Conservation (phyloP, 2,888 invertebrate species). For the Macrosoma leucophasiata region DNA sequence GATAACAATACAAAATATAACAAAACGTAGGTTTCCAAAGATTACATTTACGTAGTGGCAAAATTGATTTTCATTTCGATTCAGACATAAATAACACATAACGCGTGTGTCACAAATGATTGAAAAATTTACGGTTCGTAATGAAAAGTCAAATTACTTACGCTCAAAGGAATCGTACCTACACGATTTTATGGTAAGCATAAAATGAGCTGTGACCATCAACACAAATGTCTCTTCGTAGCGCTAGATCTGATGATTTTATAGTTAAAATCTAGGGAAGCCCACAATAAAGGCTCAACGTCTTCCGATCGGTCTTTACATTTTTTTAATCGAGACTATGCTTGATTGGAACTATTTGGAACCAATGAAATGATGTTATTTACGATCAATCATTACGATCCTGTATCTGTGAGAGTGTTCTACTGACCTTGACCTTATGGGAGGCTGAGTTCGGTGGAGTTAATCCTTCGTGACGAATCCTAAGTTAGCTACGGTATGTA, state of each 20-base stretch:
- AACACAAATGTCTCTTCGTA: conserved; percentile 11
- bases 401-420: conserved; percentile 32
- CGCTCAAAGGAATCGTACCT: too few species aligned
- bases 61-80: too few species aligned
- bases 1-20: too few species aligned
- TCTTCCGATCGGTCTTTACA: conserved; percentile 40
- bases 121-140: conserved; percentile 2
- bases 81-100: too few species aligned
- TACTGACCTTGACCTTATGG: conserved; percentile 52
- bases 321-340: conserved; percentile 57
- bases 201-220: conserved; percentile 7
- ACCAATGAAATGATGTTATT: conserved; percentile 68
- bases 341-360: conserved; percentile 72
- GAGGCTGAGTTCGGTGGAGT: conserved; percentile 32
- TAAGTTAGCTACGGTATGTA: conserved; percentile 45
- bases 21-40: too few species aligned
- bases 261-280: conserved; percentile 34
- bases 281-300: conserved; percentile 39
- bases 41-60: too few species aligned
- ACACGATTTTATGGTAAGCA: too few species aligned
- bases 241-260: not conserved
- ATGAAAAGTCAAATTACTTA: not conserved
- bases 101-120: conserved; percentile 3
- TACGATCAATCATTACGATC: conserved; percentile 49
- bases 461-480: conserved; percentile 66